Evolutionary conservation across 1,140 invertebrate species (phyloP), one percentile per base, ranked within the genome.

Genomic region (Achroia grisella): DNA sequence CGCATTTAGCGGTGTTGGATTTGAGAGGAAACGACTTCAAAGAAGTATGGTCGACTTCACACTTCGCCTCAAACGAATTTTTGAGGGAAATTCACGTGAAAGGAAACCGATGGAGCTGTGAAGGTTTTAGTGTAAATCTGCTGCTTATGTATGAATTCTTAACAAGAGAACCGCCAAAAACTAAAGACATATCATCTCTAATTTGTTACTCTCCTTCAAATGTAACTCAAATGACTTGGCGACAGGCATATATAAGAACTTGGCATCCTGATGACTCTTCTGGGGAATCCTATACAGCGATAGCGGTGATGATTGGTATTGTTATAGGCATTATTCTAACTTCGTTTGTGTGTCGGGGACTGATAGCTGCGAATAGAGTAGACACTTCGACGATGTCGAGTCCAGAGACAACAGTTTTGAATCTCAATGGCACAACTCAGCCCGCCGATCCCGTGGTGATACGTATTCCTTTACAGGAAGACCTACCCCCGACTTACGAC

Each of bases 81-180:
- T 67, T 92, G 40, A 71, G 80, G 50, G 74, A 78, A 52, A 69
- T 92, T n/a, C 69, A 75, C 55, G 63, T 93, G 39, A 87, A 89
- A 5, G 90, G 92, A 40, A 93, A 93, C 83, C 90, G 90, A 8
- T 93, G 92, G 92, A 80, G 87, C 45, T 93, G 92, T 58, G 89
- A 92, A 39, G 93, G 91, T 47, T 83, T 86, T 8, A 86, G 80
- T 45, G 46, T 71, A 0, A 80, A 89, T 36, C 70, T 93, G 9
- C 72, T 89, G 14, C 54, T 86, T 1, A 88, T 89, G 23, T 92
- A 89, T 39, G 75, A 87, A 10, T 93, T 77, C 67, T 66, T 93
- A 13, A 89, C 86, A 0, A 73, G 79, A 30, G 79, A 86, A 17
- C 86, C 88, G 4, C 52, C 86, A 0, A 89, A 89, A 57, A 85